Conservation (phyloP, 2,888 invertebrate genomes). For the Ernsta delagoae region DNA sequence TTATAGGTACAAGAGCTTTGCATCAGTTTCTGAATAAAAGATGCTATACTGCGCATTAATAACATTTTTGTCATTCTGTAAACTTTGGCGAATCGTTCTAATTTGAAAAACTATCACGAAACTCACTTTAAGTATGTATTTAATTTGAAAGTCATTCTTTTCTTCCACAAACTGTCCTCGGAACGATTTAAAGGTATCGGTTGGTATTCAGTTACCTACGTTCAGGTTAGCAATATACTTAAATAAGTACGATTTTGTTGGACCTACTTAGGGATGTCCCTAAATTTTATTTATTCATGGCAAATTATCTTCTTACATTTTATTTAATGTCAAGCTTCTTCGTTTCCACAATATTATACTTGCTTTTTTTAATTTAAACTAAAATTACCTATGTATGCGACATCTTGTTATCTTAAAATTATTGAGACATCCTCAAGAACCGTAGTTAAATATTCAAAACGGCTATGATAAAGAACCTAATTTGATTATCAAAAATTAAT, state of each 20-base stretch:
- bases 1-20: too few species aligned
- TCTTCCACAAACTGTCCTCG: constrained; percentile 14
- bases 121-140: background rate
- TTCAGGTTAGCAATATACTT: constrained; percentile 1
- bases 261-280: constrained; percentile 7
- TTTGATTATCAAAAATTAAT: too few species aligned
- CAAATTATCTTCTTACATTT: too few species aligned
- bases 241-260: constrained; percentile 2
- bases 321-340: background rate
- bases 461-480: too few species aligned
- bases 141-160: constrained; percentile 2
- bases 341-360: too few species aligned
- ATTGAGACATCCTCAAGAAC: too few species aligned
- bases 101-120: constrained; percentile 3
- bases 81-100: background rate
- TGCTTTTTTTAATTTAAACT: too few species aligned
- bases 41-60: too few species aligned
- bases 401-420: too few species aligned
- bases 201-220: constrained; percentile 12
- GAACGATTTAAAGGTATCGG: constrained; percentile 5
- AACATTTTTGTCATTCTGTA: background rate
- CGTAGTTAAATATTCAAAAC: too few species aligned
- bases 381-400: too few species aligned
- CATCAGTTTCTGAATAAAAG: too few species aligned
- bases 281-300: background rate